Evolutionary conservation across 2,113 vertebrate species (phyloP), one percentile per base, ranked within the genome.

Genomic region (Grammomys dolichurus): DNA sequence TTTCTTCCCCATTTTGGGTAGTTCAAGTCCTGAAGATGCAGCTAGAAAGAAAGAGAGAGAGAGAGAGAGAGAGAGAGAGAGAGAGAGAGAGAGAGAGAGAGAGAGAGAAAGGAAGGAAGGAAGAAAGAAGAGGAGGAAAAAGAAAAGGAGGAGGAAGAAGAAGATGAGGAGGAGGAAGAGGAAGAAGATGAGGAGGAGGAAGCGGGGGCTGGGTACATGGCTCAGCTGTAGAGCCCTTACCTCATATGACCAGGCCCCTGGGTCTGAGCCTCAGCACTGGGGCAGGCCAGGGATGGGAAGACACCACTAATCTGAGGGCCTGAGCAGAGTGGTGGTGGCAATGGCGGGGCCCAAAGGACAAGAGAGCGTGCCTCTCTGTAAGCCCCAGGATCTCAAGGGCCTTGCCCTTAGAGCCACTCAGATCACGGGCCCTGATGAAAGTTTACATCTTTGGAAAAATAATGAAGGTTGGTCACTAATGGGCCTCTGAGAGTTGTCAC

Each of bases 401-500:
- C 36, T n/a, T 90, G 86, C 72, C 90, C 95, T 86, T 43, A 51
- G 26, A 33, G 65, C 72, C 89, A 70, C 73, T 87, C 89, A 26
- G 22, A 51, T 90, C 95, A 85, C n/a, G 28, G 40, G 95, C 63
- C 73, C 75, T 43, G 70, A 58, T 63, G 19, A 2, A 95, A 95
- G 94, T 92, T 95, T 85, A 92, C 90, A 86, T 88, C 85, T 92
- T 67, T 91, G 90, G 92, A 89, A 92, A 76, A 88, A 97, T 97
- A 92, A 95, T 86, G 92, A 90, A 77, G 85, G 76, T 43, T 90
- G 96, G 97, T 96, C 97, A 97, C 96, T 97, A 96, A 97, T 95
- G 97, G 97, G 85, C 97, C 75, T 93, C 84, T 77, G 97, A 96
- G 96, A 97, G 46, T 91, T 95, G 93, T 96, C 96, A 97, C 92